Evolutionary conservation across 2,888 invertebrate species (phyloP).

Genomic region (Trissolcus brochymenae): DNA sequence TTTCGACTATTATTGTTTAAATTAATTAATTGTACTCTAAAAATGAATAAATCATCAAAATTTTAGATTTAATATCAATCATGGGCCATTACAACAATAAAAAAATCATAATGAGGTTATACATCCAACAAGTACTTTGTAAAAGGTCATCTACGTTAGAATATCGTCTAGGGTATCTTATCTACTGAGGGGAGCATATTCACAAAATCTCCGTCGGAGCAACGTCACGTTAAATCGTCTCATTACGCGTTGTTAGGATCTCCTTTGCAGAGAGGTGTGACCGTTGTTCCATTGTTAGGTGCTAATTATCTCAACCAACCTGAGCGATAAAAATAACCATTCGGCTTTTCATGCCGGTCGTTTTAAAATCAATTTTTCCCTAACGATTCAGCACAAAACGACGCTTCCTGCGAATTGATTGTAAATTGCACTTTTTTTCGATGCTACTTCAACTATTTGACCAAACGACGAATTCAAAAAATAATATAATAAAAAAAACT

Average conservation of each 20-base stretch:
- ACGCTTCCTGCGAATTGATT: background rate
- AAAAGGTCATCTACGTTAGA: conserved; percentile 10
- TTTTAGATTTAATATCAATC: too few species aligned
- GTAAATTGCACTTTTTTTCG: background rate
- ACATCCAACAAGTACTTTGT: conserved; percentile 21
- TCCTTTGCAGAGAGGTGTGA: conserved; percentile 38
- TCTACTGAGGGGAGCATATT: conserved; percentile 33
- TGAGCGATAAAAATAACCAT: conserved; percentile 31
- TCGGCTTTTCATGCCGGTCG: conserved; percentile 8
- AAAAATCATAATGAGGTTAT: conserved; percentile 1
- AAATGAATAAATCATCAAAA: too few species aligned
- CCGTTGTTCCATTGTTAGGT: conserved; percentile 17
- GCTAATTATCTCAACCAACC: conserved; percentile 41
- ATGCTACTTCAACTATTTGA: background rate
- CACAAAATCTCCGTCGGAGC: conserved; percentile 27
- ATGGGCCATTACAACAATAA: too few species aligned
- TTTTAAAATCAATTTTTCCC: conserved; percentile 26
- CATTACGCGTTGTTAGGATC: conserved; percentile 48
- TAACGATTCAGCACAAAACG: background rate
- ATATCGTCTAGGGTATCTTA: conserved; percentile 16
- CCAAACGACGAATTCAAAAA: background rate
- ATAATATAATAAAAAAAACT: background rate
- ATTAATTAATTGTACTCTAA: too few species aligned
- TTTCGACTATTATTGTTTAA: too few species aligned
- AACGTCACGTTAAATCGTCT: conserved; percentile 39